Evolutionary conservation across 2,888 invertebrate genomes (phyloP), one percentile per base, ranked within the genome.

Genomic region (Drosophila parthenogenetica): DNA sequence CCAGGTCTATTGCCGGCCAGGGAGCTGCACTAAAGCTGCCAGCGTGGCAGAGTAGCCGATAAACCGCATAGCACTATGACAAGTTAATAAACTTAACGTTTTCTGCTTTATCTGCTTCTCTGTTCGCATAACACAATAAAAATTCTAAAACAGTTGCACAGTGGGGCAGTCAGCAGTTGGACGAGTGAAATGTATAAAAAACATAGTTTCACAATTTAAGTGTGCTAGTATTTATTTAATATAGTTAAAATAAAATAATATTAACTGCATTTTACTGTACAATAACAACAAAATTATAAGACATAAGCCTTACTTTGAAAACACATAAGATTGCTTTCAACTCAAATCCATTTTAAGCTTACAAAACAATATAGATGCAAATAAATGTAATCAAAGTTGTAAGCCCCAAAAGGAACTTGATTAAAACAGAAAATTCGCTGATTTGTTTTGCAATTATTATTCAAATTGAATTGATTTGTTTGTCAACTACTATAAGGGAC

Each of bases 41-140:
- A 48, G 67, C 50, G 50, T n/a, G 60, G 59, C 63, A 60, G 63
- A 68, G 68, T 57, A 61, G 58, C 49, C 57, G 75, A 75, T 75
- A 75, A 74, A 63, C 75, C 68, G 43, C 43, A 58, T 68, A 68
- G 63, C 68, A 71, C 75, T 61, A 61, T 68, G 75, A 75, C 75
- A 74, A 75, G 60, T 75, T 75, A 71, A 75, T 75, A 75, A 75
- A 75, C 68, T 75, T 63, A 63, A 71, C 71, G 71, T 68, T 54
- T 46, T 68, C 43, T 71, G 55, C 37, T 53, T 59, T 73, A 73
- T 66, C 70, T 62, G 53, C 29, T 55, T 37, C 39, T 53, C 14
- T 16, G 14, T 37, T 54, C 10, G 37, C 54, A 7, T 13, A 14
- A 25, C 50, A 58, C 71, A 53, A 54, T 22, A 45, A 29, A 70